A percentile compares a stretch with the other conserved stretches of the same genome.
Conservation (phyloP, 1,140 invertebrate species). For the Calycopis cecrops region DNA sequence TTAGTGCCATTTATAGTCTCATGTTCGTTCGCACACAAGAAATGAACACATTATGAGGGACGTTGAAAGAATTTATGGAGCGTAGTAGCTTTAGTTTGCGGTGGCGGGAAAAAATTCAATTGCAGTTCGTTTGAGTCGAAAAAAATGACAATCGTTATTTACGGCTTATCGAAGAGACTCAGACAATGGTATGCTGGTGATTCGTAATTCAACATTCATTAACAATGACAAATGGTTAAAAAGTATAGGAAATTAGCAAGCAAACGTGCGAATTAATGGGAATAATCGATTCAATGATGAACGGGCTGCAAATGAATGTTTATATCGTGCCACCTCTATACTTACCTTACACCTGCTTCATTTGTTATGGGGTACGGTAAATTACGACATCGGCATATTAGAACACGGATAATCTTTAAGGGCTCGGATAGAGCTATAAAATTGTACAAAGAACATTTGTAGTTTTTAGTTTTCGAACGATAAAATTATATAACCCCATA, state of each 20-base stretch:
- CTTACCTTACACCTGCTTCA: conserved; percentile 32
- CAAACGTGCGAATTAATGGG: conserved; percentile 52
- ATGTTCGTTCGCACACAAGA: conserved; percentile 22
- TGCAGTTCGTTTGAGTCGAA: conserved; percentile 30
- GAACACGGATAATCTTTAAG: conserved; percentile 6
- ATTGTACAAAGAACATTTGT: neutral
- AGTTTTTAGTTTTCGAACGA: no score
- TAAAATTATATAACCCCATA: no score
- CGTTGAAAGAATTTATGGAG: conserved; percentile 35
- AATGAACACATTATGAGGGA: conserved; percentile 26
- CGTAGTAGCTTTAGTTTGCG: conserved; percentile 24
- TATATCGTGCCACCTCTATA: conserved; percentile 15
- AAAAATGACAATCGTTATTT: conserved; percentile 39
- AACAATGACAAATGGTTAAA: conserved; percentile 58
- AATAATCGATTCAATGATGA: conserved; percentile 47
- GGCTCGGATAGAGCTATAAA: conserved; percentile 21
- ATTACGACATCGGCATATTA: conserved; percentile 10
- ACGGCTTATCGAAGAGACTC: conserved; percentile 28
- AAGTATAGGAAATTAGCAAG: conserved; percentile 50
- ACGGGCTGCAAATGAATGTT: conserved; percentile 35
- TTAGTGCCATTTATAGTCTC: conserved; percentile 19
- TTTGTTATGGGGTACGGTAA: conserved; percentile 8
- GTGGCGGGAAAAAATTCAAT: conserved; percentile 34
- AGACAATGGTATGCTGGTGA: conserved; percentile 35
- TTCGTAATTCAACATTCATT: conserved; percentile 43